A percentile compares a stretch with the other conserved stretches of the same genome.
phyloP scores from a whole-genome alignment of 2,797 vertebrate genomes.

The Molothrus ater region DNA sequence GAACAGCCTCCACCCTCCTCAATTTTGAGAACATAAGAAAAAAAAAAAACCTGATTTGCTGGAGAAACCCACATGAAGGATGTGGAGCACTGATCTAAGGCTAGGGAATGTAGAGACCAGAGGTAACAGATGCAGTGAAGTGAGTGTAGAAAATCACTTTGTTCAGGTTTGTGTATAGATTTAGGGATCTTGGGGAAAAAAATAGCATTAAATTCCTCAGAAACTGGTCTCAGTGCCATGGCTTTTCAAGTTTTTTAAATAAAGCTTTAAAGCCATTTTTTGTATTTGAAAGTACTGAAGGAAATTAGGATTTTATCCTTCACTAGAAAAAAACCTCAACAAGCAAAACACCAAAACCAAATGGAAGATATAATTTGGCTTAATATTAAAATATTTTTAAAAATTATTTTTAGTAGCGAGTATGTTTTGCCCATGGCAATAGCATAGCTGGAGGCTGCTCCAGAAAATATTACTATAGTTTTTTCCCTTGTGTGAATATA shows the following conservation, averaged over 20 bases:
- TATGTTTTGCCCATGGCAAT: not conserved
- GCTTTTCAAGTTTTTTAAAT: not conserved
- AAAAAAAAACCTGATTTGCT: not conserved
- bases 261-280: not conserved
- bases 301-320: not conserved
- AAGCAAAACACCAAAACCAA: not conserved
- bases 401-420: not conserved
- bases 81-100: not conserved
- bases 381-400: not conserved
- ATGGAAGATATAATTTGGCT: not conserved
- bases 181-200: not conserved
- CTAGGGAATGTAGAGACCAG: not conserved
- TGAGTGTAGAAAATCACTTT: not conserved
- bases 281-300: not conserved
- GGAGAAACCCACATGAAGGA: accelerated
- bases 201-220: not conserved
- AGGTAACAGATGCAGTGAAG: not conserved
- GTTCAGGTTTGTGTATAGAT: not conserved
- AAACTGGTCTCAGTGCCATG: not conserved
- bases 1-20: accelerated
- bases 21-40: not conserved
- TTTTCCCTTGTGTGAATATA: not conserved
- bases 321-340: not conserved
- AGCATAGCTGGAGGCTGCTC: not conserved
- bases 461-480: not conserved